Evolutionary conservation across 2,113 vertebrate genomes (phyloP).

Genomic region (Myrmophylax atrothorax): DNA sequence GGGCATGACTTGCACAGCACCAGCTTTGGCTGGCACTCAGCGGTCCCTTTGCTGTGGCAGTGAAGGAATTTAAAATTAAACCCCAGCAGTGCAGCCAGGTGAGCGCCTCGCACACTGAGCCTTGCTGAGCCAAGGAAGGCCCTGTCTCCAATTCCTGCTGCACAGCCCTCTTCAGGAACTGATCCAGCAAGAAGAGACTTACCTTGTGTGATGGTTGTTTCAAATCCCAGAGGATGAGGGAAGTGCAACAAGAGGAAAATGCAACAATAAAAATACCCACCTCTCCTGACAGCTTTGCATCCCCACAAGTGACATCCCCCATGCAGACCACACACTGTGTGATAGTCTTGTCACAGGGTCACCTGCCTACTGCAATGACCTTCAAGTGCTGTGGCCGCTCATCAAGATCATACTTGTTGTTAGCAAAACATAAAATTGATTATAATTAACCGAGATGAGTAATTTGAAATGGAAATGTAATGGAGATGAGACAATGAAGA

Average conservation of each 20-base stretch:
- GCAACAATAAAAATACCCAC: not conserved
- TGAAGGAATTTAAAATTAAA: not conserved
- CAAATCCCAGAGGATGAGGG: not conserved
- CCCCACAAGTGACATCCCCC: not conserved
- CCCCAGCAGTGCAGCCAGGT: rapidly evolving
- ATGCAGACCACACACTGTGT: not conserved
- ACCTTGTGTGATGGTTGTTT: not conserved
- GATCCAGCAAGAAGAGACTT: not conserved
- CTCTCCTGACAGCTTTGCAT: not conserved
- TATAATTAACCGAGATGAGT: constrained; percentile 36
- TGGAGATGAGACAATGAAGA: constrained; percentile 47
- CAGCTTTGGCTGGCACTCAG: not conserved
- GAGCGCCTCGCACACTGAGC: not conserved
- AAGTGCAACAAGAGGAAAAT: not conserved
- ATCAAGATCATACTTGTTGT: constrained; percentile 22
- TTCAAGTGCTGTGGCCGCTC: constrained; percentile 30
- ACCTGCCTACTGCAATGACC: constrained; percentile 13
- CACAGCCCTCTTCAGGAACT: not conserved
- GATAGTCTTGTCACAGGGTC: not conserved
- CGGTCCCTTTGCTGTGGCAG: not conserved
- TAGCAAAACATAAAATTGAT: constrained; percentile 63
- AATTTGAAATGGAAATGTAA: constrained; percentile 74
- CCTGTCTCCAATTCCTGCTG: not conserved
- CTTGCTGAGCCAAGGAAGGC: not conserved
- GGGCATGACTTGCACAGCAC: not conserved